Evolutionary conservation across 2,888 invertebrate species (phyloP).

Genomic region (Odontomyia ornata): DNA sequence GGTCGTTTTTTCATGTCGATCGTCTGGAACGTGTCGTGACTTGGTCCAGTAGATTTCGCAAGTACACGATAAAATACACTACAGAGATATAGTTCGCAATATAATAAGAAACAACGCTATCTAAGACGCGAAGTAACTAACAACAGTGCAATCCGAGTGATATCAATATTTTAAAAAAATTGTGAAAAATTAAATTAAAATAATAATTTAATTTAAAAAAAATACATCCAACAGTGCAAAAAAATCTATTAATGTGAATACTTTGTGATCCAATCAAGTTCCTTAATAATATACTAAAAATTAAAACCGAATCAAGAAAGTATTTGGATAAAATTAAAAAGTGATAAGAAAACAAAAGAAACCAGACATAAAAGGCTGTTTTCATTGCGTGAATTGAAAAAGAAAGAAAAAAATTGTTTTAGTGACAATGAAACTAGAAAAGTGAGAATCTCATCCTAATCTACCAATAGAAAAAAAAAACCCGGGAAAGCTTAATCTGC

Average conservation of each 20-base stretch:
- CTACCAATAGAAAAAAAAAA: too few species aligned
- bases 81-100: too few species aligned
- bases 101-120: not conserved
- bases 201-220: not conserved
- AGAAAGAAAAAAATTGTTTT: too few species aligned
- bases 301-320: not conserved
- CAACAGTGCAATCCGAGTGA: slow-evolving; percentile 10
- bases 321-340: not conserved
- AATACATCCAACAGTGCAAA: not conserved
- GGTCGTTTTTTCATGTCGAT: not conserved
- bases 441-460: too few species aligned
- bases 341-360: slow-evolving; percentile 17
- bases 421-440: too few species aligned
- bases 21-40: not conserved
- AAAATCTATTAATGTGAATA: slow-evolving; percentile 18
- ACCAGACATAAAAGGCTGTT: not conserved
- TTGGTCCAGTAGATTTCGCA: not conserved
- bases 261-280: slow-evolving; percentile 27
- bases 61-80: too few species aligned
- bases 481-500: too few species aligned
- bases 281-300: not conserved
- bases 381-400: not conserved
- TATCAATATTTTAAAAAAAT: not conserved
- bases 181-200: not conserved
- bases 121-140: slow-evolving; percentile 23